These are phyloP conservation scores for Abrostola tripartita DNA, from an alignment of 2,888 invertebrate species.

Conservation along the genomic window DNA sequence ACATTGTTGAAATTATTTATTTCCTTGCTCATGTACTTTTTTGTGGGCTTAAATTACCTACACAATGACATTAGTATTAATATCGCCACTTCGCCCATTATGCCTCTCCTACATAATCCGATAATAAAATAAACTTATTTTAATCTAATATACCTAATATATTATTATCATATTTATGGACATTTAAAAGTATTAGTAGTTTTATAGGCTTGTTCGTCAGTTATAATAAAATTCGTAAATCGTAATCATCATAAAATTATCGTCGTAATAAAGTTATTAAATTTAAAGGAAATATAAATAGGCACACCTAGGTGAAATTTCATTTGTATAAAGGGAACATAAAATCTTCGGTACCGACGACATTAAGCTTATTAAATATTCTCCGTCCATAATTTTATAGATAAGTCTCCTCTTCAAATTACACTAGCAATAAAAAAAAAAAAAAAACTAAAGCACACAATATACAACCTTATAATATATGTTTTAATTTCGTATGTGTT, in stretches of 20 bases:
- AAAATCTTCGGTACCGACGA: conserved; percentile 22
- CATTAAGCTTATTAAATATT: conserved; percentile 35
- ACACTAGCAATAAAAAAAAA: no score
- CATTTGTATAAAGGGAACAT: conserved; percentile 20
- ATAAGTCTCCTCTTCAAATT: background rate
- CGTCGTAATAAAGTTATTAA: conserved; percentile 37
- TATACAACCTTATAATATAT: background rate
- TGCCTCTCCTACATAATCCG: background rate
- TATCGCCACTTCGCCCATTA: conserved; percentile 11
- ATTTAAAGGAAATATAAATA: conserved; percentile 33
- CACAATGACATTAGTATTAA: conserved; percentile 39
- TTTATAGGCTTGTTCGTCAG: background rate
- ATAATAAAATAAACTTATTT: no score
- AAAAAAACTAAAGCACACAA: no score
- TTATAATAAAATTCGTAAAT: conserved; percentile 35
- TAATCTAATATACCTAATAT: no score
- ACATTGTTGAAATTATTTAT: conserved; percentile 60
- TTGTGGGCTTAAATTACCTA: conserved; percentile 47
- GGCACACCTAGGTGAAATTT: conserved; percentile 6
- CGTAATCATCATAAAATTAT: conserved; percentile 38
- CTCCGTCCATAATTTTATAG: conserved; percentile 21
- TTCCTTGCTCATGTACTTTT: conserved; percentile 43
- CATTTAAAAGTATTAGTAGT: background rate
- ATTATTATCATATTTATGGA: background rate
- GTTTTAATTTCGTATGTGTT: background rate